These are phyloP conservation scores for Teinopalpus imperialis DNA, from an alignment of 2,888 invertebrate species.

Conservation along the genomic window DNA sequence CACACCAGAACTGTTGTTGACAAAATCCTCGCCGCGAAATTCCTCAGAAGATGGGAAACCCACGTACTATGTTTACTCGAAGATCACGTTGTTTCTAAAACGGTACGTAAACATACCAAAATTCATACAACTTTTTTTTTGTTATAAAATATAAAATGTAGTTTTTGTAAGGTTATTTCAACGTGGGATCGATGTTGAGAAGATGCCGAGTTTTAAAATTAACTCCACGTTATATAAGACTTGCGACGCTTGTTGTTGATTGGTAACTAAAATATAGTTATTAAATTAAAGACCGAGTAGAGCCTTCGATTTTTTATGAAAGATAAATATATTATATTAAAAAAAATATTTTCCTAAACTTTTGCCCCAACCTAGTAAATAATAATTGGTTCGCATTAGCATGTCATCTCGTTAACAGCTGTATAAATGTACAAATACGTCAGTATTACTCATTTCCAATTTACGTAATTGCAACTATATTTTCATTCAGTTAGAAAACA, in stretches of 20 bases:
- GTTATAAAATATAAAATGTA: no score
- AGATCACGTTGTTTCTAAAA: conserved; percentile 86
- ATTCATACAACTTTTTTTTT: no score
- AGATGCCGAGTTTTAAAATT: no score
- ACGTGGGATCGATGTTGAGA: no score
- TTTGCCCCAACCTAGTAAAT: conserved; percentile 14
- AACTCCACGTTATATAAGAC: no score
- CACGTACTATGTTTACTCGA: conserved; percentile 87
- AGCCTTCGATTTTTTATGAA: no score
- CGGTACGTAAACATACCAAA: conserved; percentile 77
- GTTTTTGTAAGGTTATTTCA: no score
- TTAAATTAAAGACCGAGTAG: no score
- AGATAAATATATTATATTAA: no score
- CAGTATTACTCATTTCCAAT: conserved; percentile 43
- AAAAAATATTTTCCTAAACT: no score
- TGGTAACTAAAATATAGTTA: no score
- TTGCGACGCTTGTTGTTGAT: no score
- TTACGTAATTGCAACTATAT: conserved; percentile 24
- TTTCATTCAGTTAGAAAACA: conserved; percentile 20
- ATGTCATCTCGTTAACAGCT: conserved; percentile 55
- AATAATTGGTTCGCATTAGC: conserved; percentile 52
- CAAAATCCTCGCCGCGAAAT: conserved; percentile 89
- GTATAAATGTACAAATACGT: conserved; percentile 62
- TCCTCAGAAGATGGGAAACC: conserved; percentile 89
- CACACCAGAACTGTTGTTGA: conserved; percentile 89